Conservation (phyloP, 92 coral and sea anemone species). For the Siderastrea radians region DNA sequence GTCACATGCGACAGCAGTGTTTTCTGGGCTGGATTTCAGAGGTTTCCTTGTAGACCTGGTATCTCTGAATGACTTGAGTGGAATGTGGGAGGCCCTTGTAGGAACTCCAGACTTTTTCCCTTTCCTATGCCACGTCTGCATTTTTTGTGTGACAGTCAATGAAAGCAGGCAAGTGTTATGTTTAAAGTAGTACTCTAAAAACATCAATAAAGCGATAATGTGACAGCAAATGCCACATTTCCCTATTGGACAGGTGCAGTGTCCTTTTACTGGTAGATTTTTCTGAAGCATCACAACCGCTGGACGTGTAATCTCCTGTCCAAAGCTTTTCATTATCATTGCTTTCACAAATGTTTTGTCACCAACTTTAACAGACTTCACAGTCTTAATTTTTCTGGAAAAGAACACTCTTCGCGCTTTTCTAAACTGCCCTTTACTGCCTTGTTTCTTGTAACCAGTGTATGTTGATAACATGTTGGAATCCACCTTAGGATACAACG, state of each 20-base stretch:
- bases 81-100: slow-evolving; percentile 29
- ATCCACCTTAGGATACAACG: slow-evolving; percentile 38
- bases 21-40: slow-evolving; percentile 16
- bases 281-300: slow-evolving; percentile 39
- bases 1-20: slow-evolving; percentile 4
- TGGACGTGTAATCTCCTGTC: slow-evolving; percentile 26
- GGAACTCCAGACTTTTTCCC: slow-evolving; percentile 20
- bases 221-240: slow-evolving; percentile 39
- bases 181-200: slow-evolving; percentile 26
- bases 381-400: slow-evolving; percentile 22
- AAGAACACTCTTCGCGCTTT: slow-evolving; percentile 27
- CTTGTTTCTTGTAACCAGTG: slow-evolving; percentile 45
- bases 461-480: slow-evolving; percentile 21
- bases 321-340: slow-evolving; percentile 31
- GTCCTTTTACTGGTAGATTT: slow-evolving; percentile 44
- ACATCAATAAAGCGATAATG: slow-evolving; percentile 21
- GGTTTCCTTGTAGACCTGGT: slow-evolving; percentile 50
- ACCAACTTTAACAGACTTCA: slow-evolving; percentile 20
- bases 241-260: slow-evolving; percentile 47
- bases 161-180: slow-evolving; percentile 39
- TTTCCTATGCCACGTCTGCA: slow-evolving; percentile 54
- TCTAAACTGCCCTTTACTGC: slow-evolving; percentile 31
- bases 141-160: slow-evolving; percentile 40
- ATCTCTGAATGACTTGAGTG: slow-evolving; percentile 38
- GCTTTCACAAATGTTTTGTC: slow-evolving; percentile 47